A percentile compares a stretch with the other conserved stretches of the same genome.
These are phyloP conservation scores for Tenthredo livida DNA, from an alignment of 2,888 invertebrate genomes.

Conservation along the genomic window DNA sequence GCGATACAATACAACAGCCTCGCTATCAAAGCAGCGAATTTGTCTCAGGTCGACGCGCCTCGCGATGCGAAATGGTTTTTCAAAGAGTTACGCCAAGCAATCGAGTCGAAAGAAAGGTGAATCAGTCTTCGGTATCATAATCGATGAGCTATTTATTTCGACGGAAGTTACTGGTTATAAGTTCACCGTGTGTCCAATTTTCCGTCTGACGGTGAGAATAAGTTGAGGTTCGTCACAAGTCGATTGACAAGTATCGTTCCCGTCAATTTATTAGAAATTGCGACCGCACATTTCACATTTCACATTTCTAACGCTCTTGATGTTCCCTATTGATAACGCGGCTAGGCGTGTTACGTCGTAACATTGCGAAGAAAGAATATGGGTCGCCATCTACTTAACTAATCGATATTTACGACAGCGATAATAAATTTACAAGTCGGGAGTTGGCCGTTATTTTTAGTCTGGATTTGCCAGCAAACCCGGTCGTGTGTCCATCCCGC, in stretches of 20 bases:
- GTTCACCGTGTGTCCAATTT: background rate
- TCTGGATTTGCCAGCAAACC: background rate
- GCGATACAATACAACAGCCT: too few relatives aligned
- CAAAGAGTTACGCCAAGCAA: too few relatives aligned
- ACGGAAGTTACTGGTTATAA: too few relatives aligned
- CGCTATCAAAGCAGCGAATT: too few relatives aligned
- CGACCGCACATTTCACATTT: too few relatives aligned
- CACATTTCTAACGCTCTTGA: background rate
- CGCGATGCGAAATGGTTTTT: too few relatives aligned
- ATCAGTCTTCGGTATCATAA: background rate
- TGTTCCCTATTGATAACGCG: background rate
- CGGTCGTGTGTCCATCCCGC: background rate
- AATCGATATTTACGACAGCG: background rate
- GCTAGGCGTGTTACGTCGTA: background rate
- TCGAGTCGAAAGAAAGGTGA: background rate
- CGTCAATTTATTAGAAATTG: too few relatives aligned
- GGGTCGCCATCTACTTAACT: background rate
- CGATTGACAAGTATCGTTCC: too few relatives aligned
- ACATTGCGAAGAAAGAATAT: background rate
- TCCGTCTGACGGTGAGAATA: background rate
- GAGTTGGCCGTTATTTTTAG: background rate
- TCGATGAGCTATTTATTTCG: too few relatives aligned
- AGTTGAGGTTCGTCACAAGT: too few relatives aligned
- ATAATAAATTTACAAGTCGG: background rate
- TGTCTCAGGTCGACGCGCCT: too few relatives aligned